Conservation (phyloP, 2,888 invertebrate genomes). For the Torymus aiolomorphi region DNA sequence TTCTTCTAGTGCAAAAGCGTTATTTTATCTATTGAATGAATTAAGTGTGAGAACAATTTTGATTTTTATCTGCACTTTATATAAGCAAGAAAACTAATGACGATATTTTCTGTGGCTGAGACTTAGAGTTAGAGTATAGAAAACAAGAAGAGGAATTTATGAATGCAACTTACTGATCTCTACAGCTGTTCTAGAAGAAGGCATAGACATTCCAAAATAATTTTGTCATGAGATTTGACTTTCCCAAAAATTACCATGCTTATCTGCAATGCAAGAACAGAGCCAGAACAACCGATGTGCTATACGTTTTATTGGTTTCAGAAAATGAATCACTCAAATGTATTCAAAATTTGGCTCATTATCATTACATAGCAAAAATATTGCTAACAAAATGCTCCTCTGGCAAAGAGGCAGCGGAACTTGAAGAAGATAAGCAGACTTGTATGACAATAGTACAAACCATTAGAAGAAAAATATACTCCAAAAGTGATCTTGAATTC, state of each 20-base stretch:
- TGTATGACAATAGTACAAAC: conserved; percentile 83
- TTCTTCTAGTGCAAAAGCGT: conserved; percentile 61
- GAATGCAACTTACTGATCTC: too few species aligned
- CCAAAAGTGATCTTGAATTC: conserved; percentile 83
- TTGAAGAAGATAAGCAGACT: conserved; percentile 84
- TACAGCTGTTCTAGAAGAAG: too few species aligned
- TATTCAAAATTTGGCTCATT: conserved; percentile 83
- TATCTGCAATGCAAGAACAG: conserved; percentile 77
- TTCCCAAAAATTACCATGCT: conserved; percentile 84
- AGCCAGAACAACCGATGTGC: conserved; percentile 87
- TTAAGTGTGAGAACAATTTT: too few species aligned
- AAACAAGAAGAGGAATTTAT: too few species aligned
- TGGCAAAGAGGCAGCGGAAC: conserved; percentile 82
- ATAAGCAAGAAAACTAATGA: too few species aligned
- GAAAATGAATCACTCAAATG: conserved; percentile 78
- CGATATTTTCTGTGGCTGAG: too few species aligned
- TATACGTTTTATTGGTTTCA: conserved; percentile 85
- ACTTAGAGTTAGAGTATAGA: too few species aligned
- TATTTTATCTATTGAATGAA: too few species aligned
- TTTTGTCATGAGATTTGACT: conserved; percentile 91
- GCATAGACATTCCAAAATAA: conserved; percentile 87
- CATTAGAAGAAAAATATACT: conserved; percentile 76
- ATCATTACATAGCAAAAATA: conserved; percentile 87
- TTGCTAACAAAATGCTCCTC: conserved; percentile 83
- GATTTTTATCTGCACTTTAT: too few species aligned